Base-by-base conservation (phyloP, 2,797 vertebrate genomes). In the Allochrocebus solatus region DNA sequence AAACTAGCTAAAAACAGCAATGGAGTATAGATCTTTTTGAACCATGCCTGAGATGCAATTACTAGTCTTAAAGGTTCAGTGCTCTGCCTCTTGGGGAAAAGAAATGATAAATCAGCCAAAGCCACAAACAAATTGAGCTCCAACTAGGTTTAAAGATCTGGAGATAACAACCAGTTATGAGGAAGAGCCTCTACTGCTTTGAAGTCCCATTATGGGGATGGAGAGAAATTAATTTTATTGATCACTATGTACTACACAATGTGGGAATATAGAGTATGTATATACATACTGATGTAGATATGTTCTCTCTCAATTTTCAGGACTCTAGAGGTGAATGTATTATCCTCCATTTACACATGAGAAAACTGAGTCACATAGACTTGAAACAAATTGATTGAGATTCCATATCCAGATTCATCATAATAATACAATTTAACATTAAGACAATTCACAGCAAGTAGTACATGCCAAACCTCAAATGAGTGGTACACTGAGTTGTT, bases 71-170 rank as follows among this genome's bases (percentile, higher is more conserved):
- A 91, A 78, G 26, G 10, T 57, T 64, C 19, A 36, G 3, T 70
- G 26, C 9, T 21, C 48, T 96, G 17, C 22, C 59, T 79, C 84
- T 64, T 59, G 9, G n/a, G 39, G n/a, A 46, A 70, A 75, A 97
- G 81, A 96, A 93, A 90, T 85, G 17, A 96, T 53, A 92, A 94
- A 88, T 59, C 41, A 91, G 26, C 21, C 61, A 94, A 83, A 76
- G 10, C 36, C 50, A 24, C 24, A 87, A 61, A 91, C 26, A 93
- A 72, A 46, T 1, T 43, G 30, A 90, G 24, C 43, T 91, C 48
- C 46, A 80, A 30, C n/a, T 85, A 89, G 75, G 21, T 24, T 82
- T 36, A 75, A 92, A 95, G 64, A 93, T 79, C 41, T 80, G n/a
- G 17, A 39, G 41, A 55, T 53, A 75, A 70, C n/a, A 92, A n/a